Evolutionary conservation across 92 coral and sea anemone species (phyloP).

Genomic region (Epizoanthus ramosus): DNA sequence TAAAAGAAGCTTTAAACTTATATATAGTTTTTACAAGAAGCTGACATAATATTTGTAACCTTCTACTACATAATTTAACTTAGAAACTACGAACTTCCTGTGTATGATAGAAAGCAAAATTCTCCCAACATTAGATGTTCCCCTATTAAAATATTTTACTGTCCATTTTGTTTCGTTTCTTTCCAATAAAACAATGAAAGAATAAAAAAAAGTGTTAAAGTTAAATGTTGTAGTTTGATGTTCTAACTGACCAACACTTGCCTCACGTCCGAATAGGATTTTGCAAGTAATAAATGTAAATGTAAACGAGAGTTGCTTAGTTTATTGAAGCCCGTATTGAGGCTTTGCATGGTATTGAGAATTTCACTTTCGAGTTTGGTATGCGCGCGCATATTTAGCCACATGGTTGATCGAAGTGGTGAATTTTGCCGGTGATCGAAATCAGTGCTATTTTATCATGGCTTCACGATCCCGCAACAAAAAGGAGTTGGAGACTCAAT

Average conservation of each 20-base stretch:
- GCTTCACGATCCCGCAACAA: conserved; percentile 27
- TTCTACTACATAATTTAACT: neutral
- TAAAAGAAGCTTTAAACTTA: neutral
- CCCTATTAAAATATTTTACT: neutral
- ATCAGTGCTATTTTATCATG: neutral
- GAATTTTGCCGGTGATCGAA: conserved; percentile 11
- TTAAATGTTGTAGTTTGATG: neutral
- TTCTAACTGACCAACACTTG: too few relatives aligned
- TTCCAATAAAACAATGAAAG: neutral
- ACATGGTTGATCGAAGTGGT: conserved; percentile 32
- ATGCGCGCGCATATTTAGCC: conserved; percentile 41
- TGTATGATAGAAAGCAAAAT: conserved; percentile 6
- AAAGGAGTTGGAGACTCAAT: conserved; percentile 67
- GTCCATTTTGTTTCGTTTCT: neutral
- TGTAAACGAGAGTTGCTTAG: neutral
- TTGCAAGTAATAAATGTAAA: too few relatives aligned
- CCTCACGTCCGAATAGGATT: too few relatives aligned
- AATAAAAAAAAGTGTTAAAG: neutral
- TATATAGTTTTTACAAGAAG: neutral
- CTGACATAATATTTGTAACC: neutral
- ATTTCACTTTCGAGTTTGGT: neutral
- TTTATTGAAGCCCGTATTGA: too few relatives aligned
- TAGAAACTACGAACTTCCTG: neutral
- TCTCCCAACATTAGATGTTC: neutral
- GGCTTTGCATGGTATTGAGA: neutral